phyloP scores from a whole-genome alignment of 2,797 vertebrate genomes.

The Clarias fuscus region DNA sequence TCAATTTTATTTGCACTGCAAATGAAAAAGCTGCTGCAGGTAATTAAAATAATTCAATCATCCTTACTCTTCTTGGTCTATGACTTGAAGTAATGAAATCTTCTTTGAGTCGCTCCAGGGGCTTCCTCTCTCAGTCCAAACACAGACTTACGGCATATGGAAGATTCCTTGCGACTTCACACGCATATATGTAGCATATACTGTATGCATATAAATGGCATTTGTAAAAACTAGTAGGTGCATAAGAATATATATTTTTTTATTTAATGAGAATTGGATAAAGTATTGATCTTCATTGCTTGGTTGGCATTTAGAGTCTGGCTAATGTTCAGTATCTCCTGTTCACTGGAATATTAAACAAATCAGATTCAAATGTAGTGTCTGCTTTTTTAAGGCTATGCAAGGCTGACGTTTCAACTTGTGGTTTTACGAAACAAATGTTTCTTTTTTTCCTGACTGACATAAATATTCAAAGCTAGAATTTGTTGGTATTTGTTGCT shows the following conservation, averaged over 20 bases:
- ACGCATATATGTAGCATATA: conserved; percentile 55
- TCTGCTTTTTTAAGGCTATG: conserved; percentile 50
- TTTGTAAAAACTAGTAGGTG: background rate
- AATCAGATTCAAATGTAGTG: conserved; percentile 67
- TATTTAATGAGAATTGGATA: conserved; percentile 21
- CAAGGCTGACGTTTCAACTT: conserved; percentile 60
- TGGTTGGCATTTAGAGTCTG: background rate
- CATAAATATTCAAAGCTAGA: conserved; percentile 22
- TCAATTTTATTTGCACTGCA: conserved; percentile 71
- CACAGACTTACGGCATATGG: conserved; percentile 63
- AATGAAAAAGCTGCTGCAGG: conserved; percentile 79
- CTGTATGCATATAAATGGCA: background rate
- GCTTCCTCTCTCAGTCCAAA: conserved; percentile 59
- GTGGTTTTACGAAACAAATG: conserved; percentile 52
- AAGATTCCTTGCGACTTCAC: conserved; percentile 65
- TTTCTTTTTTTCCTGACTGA: conserved; percentile 47
- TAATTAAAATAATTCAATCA: conserved; percentile 82
- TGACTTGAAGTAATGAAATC: conserved; percentile 74
- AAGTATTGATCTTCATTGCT: background rate
- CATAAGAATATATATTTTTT: conserved; percentile 12
- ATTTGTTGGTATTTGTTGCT: background rate
- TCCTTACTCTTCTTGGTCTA: conserved; percentile 65
- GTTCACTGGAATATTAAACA: conserved; percentile 15
- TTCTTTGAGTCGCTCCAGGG: conserved; percentile 61
- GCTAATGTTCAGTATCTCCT: background rate